phyloP scores from a whole-genome alignment of 1,140 invertebrate species.

The Lucilia sericata region DNA sequence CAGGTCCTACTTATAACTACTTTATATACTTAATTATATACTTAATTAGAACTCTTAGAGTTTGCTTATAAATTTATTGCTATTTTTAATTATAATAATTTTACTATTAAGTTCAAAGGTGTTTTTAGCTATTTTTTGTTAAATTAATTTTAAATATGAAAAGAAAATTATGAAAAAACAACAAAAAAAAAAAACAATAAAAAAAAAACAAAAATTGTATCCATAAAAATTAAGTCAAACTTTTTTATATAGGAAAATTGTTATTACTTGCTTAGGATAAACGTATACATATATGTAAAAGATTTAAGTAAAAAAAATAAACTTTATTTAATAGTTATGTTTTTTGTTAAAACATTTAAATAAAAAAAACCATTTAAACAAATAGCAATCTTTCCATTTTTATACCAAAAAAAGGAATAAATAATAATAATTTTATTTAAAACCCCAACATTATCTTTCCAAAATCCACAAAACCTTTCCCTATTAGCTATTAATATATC shows the following conservation, averaged over 20 bases:
- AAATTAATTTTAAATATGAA: background rate
- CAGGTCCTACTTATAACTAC: too few relatives aligned
- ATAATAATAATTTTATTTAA: background rate
- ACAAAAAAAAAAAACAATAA: background rate
- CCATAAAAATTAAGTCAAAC: constrained; percentile 16
- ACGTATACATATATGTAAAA: background rate
- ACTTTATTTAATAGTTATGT: background rate
- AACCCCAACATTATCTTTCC: background rate
- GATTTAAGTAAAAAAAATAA: background rate
- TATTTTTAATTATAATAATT: background rate
- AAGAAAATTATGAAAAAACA: background rate
- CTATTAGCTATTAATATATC: too few relatives aligned
- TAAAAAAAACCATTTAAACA: background rate
- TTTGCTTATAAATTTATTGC: background rate
- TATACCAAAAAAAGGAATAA: background rate
- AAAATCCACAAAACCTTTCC: background rate
- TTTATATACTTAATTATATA: too few relatives aligned
- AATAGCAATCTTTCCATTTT: background rate
- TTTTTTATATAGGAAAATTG: constrained; percentile 27
- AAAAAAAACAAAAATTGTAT: background rate
- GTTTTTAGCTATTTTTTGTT: background rate
- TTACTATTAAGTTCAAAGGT: background rate
- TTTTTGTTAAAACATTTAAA: background rate
- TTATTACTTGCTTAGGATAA: constrained; percentile 24
- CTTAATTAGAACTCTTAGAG: background rate